These are phyloP conservation scores for Drosophila yooni DNA, from an alignment of 2,888 invertebrate genomes.

Conservation along the genomic window DNA sequence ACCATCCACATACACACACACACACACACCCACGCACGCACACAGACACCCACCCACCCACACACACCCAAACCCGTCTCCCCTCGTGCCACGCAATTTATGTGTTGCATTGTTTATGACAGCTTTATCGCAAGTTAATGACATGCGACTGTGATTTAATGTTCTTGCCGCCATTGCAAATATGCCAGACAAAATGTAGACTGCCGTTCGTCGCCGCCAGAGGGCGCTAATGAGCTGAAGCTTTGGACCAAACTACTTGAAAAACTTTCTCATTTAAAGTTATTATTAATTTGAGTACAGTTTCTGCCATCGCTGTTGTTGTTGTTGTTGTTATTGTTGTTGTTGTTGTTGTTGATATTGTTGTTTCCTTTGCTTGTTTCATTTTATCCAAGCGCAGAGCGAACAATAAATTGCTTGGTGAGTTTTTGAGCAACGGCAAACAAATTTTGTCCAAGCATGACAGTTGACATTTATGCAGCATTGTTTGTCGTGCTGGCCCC, in stretches of 20 bases:
- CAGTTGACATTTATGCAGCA: conserved; percentile 72
- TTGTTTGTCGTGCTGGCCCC: conserved; percentile 52
- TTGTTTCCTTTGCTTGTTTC: not conserved
- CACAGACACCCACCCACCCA: not conserved
- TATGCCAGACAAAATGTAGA: conserved; percentile 33
- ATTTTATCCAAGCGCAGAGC: conserved; percentile 12
- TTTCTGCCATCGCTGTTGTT: not conserved
- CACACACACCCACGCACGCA: not conserved
- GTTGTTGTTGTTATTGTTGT: not conserved
- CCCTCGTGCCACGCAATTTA: conserved; percentile 54
- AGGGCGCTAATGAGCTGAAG: conserved; percentile 57
- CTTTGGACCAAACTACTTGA: conserved; percentile 49
- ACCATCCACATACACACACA: not conserved
- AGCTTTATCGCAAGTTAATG: conserved; percentile 78
- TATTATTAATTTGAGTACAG: conserved; percentile 48
- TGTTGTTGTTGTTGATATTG: not conserved
- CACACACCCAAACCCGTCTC: not conserved
- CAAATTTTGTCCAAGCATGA: conserved; percentile 63
- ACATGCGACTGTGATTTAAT: conserved; percentile 73
- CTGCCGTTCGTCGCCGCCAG: conserved; percentile 15
- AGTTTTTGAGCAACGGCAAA: conserved; percentile 39
- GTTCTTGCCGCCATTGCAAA: conserved; percentile 31
- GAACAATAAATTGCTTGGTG: conserved; percentile 49
- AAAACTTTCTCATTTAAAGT: conserved; percentile 65
- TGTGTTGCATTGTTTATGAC: conserved; percentile 79